Percentiles rank a stretch among this genome's conserved stretches.
Conservation (phyloP, 2,888 invertebrate genomes). For the Amphiduros pacificus region DNA sequence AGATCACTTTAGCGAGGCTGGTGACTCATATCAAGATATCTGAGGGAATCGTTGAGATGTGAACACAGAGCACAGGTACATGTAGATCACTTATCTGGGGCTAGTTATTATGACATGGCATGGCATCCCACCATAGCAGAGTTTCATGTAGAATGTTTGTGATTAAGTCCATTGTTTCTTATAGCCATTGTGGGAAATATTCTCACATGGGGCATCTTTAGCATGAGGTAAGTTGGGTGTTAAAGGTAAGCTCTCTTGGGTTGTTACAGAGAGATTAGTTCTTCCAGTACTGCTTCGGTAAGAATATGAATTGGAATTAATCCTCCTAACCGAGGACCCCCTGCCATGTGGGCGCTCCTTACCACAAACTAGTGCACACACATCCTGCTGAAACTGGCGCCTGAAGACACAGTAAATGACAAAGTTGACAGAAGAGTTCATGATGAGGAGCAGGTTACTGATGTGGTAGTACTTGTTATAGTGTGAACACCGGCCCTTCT, state of each 20-base stretch:
- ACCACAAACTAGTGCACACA: slow-evolving; percentile 23
- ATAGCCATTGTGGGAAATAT: neutral
- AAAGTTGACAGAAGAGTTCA: slow-evolving; percentile 32
- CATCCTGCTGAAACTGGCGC: slow-evolving; percentile 32
- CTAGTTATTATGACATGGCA: too few relatives aligned
- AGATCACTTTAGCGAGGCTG: too few relatives aligned
- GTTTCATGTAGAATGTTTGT: too few relatives aligned
- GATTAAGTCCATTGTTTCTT: too few relatives aligned
- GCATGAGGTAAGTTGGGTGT: neutral
- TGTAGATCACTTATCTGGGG: too few relatives aligned
- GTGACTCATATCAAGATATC: too few relatives aligned
- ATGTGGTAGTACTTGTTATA: slow-evolving; percentile 29
- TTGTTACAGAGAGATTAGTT: neutral
- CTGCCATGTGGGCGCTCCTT: neutral
- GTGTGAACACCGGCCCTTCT: slow-evolving; percentile 18
- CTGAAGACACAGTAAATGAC: slow-evolving; percentile 33
- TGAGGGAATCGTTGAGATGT: too few relatives aligned
- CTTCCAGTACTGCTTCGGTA: slow-evolving; percentile 12
- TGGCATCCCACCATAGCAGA: too few relatives aligned
- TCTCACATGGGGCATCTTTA: neutral
- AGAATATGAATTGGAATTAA: slow-evolving; percentile 2
- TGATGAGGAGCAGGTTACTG: slow-evolving; percentile 30
- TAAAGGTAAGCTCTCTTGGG: neutral
- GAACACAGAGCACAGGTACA: too few relatives aligned
- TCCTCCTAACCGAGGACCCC: neutral